Base-by-base conservation (phyloP, 2,113 vertebrate genomes). In the Sinosuthora webbiana region DNA sequence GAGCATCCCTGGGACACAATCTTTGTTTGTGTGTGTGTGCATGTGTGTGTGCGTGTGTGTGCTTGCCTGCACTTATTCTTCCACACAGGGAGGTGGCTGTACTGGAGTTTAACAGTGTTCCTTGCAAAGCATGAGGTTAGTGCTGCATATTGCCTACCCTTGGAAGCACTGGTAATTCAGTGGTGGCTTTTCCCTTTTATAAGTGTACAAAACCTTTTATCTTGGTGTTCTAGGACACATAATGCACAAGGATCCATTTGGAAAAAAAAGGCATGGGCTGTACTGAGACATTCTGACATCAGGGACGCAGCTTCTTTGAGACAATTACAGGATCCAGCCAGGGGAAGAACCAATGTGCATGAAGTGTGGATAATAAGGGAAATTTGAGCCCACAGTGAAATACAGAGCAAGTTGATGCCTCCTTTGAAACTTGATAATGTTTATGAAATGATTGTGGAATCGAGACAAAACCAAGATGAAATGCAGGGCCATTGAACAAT, bases 11-110 rank as follows among this genome's bases (percentile, higher is more conserved):
- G 44, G 33, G 30, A 62, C 50, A 77, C 30, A 69, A 41, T 14
- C 12, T 50, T 0, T 56, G 11, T 63, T 16, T 63, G 10, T 62
- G 0, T 49, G 11, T 42, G 18, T 50, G 11, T 49, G 22, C 10
- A 9, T 39, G 37, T 56, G 10, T 62, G 0, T 49, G 10, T 62
- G 0, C 44, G 11, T 42, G 19, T 50, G 8, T 49, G 22, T 57
- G 6, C 13, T 39, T 13, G 5, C 8, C 3, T 53, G 39, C 14
- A 9, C 44, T 89, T 68, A 3, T 31, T 83, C 57, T 71, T 42
- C 39, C 27, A 14, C 22, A 18, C 12, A 31, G 23, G 13, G 33
- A 50, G 13, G 23, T 2, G 2, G 4, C 33, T 67, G 0, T 45
- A 44, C 8, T 90, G 56, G 27, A 79, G 15, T 44, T 83, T 41